Base-by-base conservation (phyloP, 1,140 invertebrate species). In the Trichoplusia ni region DNA sequence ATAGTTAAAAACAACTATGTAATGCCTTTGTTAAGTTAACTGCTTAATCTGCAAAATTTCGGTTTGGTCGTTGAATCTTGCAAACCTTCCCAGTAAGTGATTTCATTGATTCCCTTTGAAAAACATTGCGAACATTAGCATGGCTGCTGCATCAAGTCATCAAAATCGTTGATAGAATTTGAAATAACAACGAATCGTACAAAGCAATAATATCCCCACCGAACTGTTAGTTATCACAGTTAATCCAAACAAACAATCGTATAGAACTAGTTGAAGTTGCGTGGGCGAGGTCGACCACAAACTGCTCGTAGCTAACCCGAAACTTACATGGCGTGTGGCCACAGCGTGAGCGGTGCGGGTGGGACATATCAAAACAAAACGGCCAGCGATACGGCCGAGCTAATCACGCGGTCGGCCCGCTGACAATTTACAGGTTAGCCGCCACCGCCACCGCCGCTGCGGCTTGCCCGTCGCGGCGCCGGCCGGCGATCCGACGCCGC, bases 401-500 rank as follows among this genome's bases (percentile, higher is more conserved):
- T 84, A 84, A 86, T 86, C 81, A 69, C 76, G 75, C 63, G 80
- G 77, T 75, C 73, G 71, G 73, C 53, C 54, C 63, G 66, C 77
- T 75, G 71, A 78, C 79, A 80, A 82, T 83, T 85, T 71, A 71
- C 79, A 81, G 81, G 81, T 83, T 83, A 79, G 67, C 81, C 79
- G 71, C 4, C n/a, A n/a, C n/a, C 82, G 71, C 46, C 69, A 81
- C 82, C 79, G 76, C 76, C 51, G 54, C 70, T 67, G 73, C 70
- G 64, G 77, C 56, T 9, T 25, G 29, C 27, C 69, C 59, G 69
- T 2, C 40, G 27, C 27, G n/a, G n/a, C n/a, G n/a, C n/a, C n/a
- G n/a, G n/a, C 54, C 58, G 58, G 2, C 61, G 35, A 31, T 42
- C 13, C 25, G 29, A 16, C 60, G 42, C 61, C 21, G 19, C 56